Percentiles rank a stretch among this genome's conserved stretches.
phyloP scores from a whole-genome alignment of 2,113 vertebrate species.

The Melospiza georgiana region DNA sequence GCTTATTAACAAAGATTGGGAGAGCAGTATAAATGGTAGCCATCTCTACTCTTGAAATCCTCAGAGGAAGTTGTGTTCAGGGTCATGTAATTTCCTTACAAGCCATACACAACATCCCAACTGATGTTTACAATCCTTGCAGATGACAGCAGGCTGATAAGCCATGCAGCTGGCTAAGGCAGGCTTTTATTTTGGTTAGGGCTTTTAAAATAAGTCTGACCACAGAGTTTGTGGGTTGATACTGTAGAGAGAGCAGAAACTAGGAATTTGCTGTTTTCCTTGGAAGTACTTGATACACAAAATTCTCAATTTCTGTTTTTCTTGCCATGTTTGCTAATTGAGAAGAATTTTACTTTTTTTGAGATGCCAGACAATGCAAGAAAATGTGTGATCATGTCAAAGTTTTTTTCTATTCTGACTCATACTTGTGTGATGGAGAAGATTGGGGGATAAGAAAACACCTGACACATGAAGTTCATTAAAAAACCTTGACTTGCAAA shows the following conservation, averaged over 20 bases:
- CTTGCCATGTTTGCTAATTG: neutral
- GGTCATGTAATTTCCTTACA: neutral
- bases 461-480: neutral
- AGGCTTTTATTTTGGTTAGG: neutral
- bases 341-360: neutral
- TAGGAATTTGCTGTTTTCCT: neutral
- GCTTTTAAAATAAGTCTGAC: neutral
- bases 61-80: neutral
- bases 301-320: neutral
- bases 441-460: neutral
- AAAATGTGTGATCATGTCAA: neutral
- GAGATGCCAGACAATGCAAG: neutral
- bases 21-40: neutral
- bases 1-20: neutral
- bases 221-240: neutral
- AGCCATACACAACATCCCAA: neutral
- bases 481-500: neutral
- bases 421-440: neutral
- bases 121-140: neutral
- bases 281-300: neutral
- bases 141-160: conserved; percentile 13
- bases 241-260: neutral
- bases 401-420: neutral
- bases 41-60: neutral
- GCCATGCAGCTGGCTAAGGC: neutral